Evolutionary conservation across 2,113 vertebrate genomes (phyloP).

Genomic region (Dinomys branickii): DNA sequence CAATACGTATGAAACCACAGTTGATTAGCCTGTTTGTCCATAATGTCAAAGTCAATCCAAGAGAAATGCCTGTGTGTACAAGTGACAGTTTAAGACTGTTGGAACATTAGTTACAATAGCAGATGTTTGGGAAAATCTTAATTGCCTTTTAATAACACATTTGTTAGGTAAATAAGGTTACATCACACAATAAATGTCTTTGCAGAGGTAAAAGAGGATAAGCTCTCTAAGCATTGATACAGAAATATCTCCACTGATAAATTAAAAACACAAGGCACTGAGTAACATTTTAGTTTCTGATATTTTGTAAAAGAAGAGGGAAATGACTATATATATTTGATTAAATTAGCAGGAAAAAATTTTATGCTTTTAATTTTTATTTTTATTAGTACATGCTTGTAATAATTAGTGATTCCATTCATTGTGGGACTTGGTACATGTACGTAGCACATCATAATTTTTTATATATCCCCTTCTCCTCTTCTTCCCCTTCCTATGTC

Average conservation of each 20-base stretch:
- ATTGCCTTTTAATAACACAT: neutral
- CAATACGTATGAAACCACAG: neutral
- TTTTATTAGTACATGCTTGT: neutral
- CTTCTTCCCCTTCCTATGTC: neutral
- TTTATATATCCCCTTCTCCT: neutral
- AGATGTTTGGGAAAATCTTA: constrained; percentile 27
- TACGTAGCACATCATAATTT: neutral
- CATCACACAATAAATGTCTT: neutral
- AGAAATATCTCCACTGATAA: neutral
- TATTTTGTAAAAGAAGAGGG: neutral
- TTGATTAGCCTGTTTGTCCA: neutral
- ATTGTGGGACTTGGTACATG: neutral
- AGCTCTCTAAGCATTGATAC: neutral
- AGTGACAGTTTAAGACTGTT: neutral
- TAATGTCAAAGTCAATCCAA: neutral
- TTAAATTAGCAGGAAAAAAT: neutral
- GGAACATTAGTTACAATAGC: neutral
- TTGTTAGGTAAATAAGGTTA: neutral
- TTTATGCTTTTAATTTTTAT: neutral
- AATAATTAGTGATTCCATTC: neutral
- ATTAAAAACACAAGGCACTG: neutral
- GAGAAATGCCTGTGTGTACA: constrained; percentile 24
- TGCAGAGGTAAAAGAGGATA: neutral
- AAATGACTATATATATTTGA: constrained; percentile 1
- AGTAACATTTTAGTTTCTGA: constrained; percentile 15